phyloP scores from a whole-genome alignment of 2,797 vertebrate species.

The Gila robusta region DNA sequence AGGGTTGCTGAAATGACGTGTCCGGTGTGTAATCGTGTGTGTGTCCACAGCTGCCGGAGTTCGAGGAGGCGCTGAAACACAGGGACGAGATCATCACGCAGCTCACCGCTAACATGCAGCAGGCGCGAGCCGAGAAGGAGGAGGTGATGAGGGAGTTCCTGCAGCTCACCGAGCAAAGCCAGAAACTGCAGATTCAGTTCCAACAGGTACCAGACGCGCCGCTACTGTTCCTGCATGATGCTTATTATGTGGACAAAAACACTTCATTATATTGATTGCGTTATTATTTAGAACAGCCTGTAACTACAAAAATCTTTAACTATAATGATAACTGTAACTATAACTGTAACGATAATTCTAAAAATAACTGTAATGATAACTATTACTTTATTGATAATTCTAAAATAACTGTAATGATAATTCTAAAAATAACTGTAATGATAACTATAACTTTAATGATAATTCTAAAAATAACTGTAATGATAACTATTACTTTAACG shows the following conservation, averaged over 20 bases:
- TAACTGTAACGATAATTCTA: too few species aligned
- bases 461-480: not conserved
- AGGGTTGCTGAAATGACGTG: not conserved
- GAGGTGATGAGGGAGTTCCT: conserved; percentile 96
- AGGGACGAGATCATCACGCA: conserved; percentile 97
- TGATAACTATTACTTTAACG: too few species aligned
- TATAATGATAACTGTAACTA: not conserved
- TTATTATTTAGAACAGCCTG: not conserved
- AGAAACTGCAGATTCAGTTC: conserved; percentile 97
- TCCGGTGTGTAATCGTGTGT: not conserved
- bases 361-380: too few species aligned
- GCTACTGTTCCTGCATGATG: not conserved
- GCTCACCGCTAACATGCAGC: conserved; percentile 93
- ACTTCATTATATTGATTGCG: not conserved
- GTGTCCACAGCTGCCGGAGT: conserved; percentile 88
- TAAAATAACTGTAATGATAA: too few species aligned
- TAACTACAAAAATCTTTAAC: not conserved
- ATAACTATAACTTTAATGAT: not conserved
- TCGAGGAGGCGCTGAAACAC: conserved; percentile 95
- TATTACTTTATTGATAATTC: too few species aligned
- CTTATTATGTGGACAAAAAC: not conserved
- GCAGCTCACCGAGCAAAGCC: conserved; percentile 93
- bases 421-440: accelerated
- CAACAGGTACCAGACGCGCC: conserved; percentile 84
- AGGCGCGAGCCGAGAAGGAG: conserved; percentile 94